phyloP scores from a whole-genome alignment of 2,113 vertebrate species.

The Crotophaga sulcirostris region DNA sequence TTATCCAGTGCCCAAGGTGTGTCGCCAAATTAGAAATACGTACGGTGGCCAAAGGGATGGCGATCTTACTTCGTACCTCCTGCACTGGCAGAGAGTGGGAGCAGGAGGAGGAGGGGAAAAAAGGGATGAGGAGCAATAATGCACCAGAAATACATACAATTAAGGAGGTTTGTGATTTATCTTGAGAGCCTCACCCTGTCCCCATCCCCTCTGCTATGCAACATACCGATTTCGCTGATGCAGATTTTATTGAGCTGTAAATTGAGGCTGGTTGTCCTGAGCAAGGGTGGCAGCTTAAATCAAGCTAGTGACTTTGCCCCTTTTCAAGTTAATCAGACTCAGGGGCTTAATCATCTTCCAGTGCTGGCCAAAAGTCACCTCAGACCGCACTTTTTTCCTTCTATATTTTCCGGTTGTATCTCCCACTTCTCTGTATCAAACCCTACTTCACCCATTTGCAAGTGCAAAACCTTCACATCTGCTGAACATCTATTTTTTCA shows the following conservation, averaged over 20 bases:
- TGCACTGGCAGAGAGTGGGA: neutral
- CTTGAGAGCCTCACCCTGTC: neutral
- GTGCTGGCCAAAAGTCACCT: neutral
- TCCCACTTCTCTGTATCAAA: neutral
- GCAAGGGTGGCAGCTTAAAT: neutral
- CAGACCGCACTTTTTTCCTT: neutral
- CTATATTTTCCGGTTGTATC: neutral
- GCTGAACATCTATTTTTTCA: accelerated
- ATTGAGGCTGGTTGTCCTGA: neutral
- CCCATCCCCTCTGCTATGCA: neutral
- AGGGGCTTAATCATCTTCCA: neutral
- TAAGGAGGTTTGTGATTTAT: neutral
- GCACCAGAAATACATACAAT: neutral
- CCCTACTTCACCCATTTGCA: neutral
- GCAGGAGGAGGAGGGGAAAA: neutral
- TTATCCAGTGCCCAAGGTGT: neutral
- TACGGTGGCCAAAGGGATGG: neutral
- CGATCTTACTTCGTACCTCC: neutral
- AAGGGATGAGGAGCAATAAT: neutral
- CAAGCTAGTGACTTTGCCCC: neutral
- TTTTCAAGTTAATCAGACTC: neutral
- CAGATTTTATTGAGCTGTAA: neutral
- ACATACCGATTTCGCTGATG: neutral
- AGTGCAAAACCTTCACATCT: neutral
- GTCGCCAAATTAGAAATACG: neutral